Percentiles rank a stretch among this genome's conserved stretches.
Evolutionary conservation across 1,140 invertebrate genomes (phyloP).

Genomic region (Anastatus disparis): DNA sequence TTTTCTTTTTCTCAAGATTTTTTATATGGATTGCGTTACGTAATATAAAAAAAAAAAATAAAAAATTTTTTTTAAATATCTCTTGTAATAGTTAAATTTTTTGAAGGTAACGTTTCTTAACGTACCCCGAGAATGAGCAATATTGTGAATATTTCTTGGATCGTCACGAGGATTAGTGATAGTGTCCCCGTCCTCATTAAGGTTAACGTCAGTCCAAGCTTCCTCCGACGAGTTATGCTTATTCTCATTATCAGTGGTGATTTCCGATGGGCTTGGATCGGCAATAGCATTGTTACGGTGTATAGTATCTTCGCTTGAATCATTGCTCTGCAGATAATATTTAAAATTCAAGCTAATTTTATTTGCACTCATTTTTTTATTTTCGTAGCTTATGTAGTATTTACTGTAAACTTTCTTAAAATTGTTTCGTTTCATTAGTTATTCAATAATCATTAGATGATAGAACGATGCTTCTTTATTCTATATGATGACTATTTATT

Average conservation of each 20-base stretch:
- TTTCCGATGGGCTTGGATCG: slow-evolving; percentile 61
- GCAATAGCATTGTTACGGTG: slow-evolving; percentile 62
- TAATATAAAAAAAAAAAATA: background rate
- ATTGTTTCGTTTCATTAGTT: background rate
- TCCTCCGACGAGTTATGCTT: slow-evolving; percentile 77
- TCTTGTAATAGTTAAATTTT: background rate
- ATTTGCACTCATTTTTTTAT: too few species aligned
- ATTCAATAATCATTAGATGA: too few species aligned
- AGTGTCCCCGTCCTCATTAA: slow-evolving; percentile 82
- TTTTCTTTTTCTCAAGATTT: too few species aligned
- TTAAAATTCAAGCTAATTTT: slow-evolving; percentile 1
- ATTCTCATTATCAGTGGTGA: slow-evolving; percentile 68
- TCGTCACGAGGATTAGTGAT: slow-evolving; percentile 72
- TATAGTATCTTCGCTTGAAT: slow-evolving; percentile 77
- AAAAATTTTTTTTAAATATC: background rate
- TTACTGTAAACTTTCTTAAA: background rate
- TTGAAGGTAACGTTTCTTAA: slow-evolving; percentile 15
- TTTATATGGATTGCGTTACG: too few species aligned
- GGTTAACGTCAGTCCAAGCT: slow-evolving; percentile 91
- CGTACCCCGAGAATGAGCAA: slow-evolving; percentile 65
- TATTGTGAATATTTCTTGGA: slow-evolving; percentile 71
- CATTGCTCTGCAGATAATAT: slow-evolving; percentile 74
- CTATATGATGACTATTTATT: too few species aligned
- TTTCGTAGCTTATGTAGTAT: too few species aligned
- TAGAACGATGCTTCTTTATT: too few species aligned